Percentiles rank a stretch among this genome's conserved stretches.
phyloP scores from a whole-genome alignment of 2,888 invertebrate genomes.

The Cristatella mucedo region DNA sequence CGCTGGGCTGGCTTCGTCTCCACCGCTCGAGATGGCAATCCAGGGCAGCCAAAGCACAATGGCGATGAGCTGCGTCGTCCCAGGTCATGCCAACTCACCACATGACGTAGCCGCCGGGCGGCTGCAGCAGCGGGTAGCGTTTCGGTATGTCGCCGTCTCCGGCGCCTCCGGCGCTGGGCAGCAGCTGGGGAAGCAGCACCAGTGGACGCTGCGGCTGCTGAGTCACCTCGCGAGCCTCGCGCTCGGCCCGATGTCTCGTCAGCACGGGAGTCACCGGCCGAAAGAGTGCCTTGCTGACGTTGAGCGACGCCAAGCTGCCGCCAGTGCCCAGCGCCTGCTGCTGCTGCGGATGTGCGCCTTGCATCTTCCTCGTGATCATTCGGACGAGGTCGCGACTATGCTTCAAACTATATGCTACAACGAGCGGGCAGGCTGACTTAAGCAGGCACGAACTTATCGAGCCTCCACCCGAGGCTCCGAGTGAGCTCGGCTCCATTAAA shows the following conservation, averaged over 20 bases:
- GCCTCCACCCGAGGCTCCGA: no score
- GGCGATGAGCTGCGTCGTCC: no score
- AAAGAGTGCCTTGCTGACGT: conserved; percentile 9
- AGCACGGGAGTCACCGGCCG: conserved; percentile 1
- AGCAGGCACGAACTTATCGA: no score
- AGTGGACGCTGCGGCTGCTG: no score
- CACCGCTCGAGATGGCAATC: no score
- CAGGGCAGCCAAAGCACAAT: no score
- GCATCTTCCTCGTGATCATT: conserved; percentile 29
- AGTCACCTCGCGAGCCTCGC: background rate
- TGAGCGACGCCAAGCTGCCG: background rate
- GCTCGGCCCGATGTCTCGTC: background rate
- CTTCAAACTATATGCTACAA: conserved; percentile 31
- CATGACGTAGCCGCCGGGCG: conserved; percentile 5
- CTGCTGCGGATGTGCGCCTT: conserved; percentile 3
- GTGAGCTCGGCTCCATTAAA: no score
- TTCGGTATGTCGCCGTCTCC: background rate
- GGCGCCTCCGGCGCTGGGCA: background rate
- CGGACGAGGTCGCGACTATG: conserved; percentile 32
- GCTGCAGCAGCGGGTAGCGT: conserved; percentile 1
- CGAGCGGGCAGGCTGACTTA: no score
- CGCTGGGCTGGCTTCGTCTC: no score
- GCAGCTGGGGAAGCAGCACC: background rate
- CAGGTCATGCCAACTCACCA: no score
- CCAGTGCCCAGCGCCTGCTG: no score